A percentile compares a stretch with the other conserved stretches of the same genome.
These are phyloP conservation scores for Thalassarche chlororhynchos DNA, from an alignment of 2,113 vertebrate genomes.

Conservation along the genomic window DNA sequence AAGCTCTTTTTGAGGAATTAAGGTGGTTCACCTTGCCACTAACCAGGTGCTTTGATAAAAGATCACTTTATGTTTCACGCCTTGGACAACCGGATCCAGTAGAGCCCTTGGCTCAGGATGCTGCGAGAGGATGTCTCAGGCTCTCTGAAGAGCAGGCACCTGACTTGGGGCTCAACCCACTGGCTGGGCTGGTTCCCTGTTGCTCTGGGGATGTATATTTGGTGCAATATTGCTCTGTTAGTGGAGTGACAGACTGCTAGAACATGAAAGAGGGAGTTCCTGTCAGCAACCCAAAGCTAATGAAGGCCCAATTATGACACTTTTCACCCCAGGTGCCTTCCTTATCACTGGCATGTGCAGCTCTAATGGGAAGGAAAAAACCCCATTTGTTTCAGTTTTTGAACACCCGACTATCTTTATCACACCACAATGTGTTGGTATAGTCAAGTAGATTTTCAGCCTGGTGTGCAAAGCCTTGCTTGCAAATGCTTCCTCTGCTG, in stretches of 20 bases:
- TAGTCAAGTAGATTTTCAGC: neutral
- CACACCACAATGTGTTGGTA: neutral
- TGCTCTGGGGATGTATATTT: neutral
- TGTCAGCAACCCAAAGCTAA: neutral
- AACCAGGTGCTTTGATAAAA: neutral
- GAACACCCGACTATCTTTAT: neutral
- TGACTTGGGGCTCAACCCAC: neutral
- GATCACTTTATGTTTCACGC: neutral
- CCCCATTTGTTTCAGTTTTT: neutral
- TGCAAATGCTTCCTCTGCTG: neutral
- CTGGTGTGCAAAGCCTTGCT: neutral
- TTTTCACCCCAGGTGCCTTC: neutral
- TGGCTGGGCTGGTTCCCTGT: neutral
- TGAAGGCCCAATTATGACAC: neutral
- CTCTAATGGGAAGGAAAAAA: neutral
- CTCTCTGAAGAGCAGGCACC: neutral
- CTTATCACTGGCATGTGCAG: neutral
- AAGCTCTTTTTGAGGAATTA: neutral
- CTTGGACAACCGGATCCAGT: neutral
- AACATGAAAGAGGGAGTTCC: neutral
- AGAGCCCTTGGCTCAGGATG: fast-evolving
- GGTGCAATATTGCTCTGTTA: neutral
- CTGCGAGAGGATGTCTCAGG: neutral
- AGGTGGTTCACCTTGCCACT: neutral
- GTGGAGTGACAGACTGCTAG: neutral